Conservation (phyloP, 1,140 invertebrate genomes). For the Phocides pigmalion region DNA sequence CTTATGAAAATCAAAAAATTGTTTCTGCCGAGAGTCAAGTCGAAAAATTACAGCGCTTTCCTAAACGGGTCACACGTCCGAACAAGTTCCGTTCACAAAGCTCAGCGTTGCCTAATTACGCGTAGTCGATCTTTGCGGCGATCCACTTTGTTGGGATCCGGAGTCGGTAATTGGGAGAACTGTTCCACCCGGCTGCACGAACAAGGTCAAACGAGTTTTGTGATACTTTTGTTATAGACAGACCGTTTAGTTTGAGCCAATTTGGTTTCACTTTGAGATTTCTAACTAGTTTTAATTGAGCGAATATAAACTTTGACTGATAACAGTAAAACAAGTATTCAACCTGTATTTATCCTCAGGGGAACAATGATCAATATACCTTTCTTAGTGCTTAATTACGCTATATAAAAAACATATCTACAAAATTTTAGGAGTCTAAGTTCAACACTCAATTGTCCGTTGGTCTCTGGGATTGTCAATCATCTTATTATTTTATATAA, state of each 20-base stretch:
- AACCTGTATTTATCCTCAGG: no score
- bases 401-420: no score
- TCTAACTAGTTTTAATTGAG: neutral
- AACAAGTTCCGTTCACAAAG: neutral
- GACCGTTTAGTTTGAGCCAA: neutral
- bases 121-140: slow-evolving; percentile 19
- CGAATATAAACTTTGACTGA: no score
- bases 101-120: slow-evolving; percentile 21
- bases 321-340: no score
- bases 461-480: no score
- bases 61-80: neutral
- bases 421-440: no score
- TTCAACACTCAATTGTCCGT: no score
- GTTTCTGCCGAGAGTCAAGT: no score
- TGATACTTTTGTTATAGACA: slow-evolving; percentile 13
- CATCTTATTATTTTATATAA: no score
- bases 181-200: slow-evolving; percentile 15
- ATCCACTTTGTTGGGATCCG: slow-evolving; percentile 15
- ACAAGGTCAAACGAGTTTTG: slow-evolving; percentile 11
- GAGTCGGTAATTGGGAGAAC: slow-evolving; percentile 19
- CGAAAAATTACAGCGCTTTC: neutral
- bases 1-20: no score
- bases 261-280: neutral
- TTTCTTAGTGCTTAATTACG: no score
- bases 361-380: no score